Base-by-base conservation (phyloP, 2,797 vertebrate genomes). In the Australoheros facetus region DNA sequence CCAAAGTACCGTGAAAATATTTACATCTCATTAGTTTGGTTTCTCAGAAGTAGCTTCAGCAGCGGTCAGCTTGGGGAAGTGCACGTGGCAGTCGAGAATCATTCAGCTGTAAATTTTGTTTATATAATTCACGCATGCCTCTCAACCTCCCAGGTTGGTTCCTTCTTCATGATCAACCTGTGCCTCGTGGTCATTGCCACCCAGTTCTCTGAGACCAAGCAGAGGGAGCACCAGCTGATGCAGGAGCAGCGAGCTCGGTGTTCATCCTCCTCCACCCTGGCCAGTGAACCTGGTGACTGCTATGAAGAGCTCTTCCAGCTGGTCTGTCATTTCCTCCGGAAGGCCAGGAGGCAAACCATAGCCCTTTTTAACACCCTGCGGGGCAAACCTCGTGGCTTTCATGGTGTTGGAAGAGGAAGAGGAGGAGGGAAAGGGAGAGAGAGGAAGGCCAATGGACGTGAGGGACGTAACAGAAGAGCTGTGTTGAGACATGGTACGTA, bases 81-180 rank as follows among this genome's bases (percentile, higher is more conserved):
- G 11, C 6, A 0, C 0, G 14, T 28, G 42, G 12, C 64, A 48
- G 32, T 53, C 12, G 13, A 39, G 30, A 30, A 69, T 1, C 12
- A 53, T 8, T 39, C 32, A 34, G 10, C 16, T 32, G 19, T 19
- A 0, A 39, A 0, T 23, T 34, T 5, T 28, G 10, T 64, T 45
- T 28, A 54, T 42, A 1, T 54, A 7, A 21, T 64, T 7, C 64
- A 2, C 64, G 4, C n/a, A 21, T 51, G 39, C 19, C 14, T 80
- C 1, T 74, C 45, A 6, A 70, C 59, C 7, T 66, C 30, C 39
- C 72, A 94, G 92, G 57, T 94, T 56, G 98, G 98, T 30, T 99
- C 98, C 59, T 99, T 99, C 95, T 99, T 99, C 95, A 99, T 99
- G 98, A 99, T 99, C 94, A 99, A 99, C 94, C 95, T 99, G 88